Base-by-base conservation (phyloP, 2,113 vertebrate species). In the Condylura cristata region DNA sequence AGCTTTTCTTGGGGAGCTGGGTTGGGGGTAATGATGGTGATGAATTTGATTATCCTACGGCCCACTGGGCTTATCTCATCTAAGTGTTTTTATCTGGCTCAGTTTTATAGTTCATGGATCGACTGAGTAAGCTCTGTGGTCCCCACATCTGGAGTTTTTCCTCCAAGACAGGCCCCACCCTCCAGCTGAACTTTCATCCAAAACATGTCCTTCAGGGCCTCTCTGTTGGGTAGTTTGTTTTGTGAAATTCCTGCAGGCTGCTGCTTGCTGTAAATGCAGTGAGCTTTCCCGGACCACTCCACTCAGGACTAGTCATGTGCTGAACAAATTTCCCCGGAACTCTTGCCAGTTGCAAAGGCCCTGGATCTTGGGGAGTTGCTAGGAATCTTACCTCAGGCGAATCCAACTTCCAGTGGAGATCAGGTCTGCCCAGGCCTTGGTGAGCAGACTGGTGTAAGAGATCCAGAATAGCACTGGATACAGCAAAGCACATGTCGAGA, bases 221-320 rank as follows among this genome's bases (percentile, higher is more conserved):
- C 66, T 44, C 74, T 2, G 0, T 26, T 20, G 30, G 58, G 16
- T 2, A 0, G 34, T 80, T 84, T 68, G 20, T 84, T 91, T 74
- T 51, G 87, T 79, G 70, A 44, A 72, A 53, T 85, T 71, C 60
- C 85, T 89, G 90, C 74, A 90, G 63, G 83, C 76, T 2, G 32
- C 48, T 24, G 56, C 84, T 87, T 85, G 93, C 91, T 39, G 68
- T 44, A 44, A 87, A 51, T 11, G 9, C 61, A 7, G 61, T 44
- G 89, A 39, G 93, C 76, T 90, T 84, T 97, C 96, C 81, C 18
- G 91, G 93, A 96, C 61, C 16, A 10, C 2, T 87, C 80, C 76
- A 86, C 83, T 61, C 95, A 91, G 81, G 63, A 96, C 93, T 96
- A 97, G 94, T 97, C 96, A 97, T 86, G 70, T 30, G 0, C 51